phyloP scores from a whole-genome alignment of 2,113 vertebrate species.

The Rhynchopsitta pachyrhyncha region DNA sequence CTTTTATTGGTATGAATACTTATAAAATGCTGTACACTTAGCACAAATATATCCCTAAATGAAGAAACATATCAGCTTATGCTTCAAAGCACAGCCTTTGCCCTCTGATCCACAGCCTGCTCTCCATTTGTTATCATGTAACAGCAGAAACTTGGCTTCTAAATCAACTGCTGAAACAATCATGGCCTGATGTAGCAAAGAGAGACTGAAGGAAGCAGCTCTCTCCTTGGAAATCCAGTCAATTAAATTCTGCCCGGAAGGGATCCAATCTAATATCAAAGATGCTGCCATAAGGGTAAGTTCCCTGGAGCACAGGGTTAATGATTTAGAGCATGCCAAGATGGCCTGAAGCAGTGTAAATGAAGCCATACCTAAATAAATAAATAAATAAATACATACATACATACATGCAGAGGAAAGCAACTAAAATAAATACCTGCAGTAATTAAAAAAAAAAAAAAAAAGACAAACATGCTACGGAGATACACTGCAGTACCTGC shows the following conservation, averaged over 20 bases:
- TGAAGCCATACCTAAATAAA: slow-evolving; percentile 3
- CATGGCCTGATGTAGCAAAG: slow-evolving; percentile 28
- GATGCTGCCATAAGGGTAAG: slow-evolving; percentile 61
- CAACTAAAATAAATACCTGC: slow-evolving; percentile 35
- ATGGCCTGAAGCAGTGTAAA: slow-evolving; percentile 63
- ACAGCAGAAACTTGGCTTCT: slow-evolving; percentile 30
- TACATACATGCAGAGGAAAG: background rate
- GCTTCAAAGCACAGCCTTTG: background rate
- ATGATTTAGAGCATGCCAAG: slow-evolving; percentile 71
- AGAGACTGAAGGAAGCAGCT: slow-evolving; percentile 24
- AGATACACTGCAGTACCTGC: background rate
- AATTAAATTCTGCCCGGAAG: slow-evolving; percentile 79
- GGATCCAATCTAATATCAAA: slow-evolving; percentile 78
- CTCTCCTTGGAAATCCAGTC: slow-evolving; percentile 65
- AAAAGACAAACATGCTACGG: background rate
- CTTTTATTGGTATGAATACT: background rate
- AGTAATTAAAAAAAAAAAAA: background rate
- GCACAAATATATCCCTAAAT: background rate
- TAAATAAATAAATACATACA: background rate
- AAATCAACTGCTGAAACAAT: slow-evolving; percentile 61
- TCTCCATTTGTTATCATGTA: background rate
- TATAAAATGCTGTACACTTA: background rate
- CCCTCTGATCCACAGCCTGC: background rate
- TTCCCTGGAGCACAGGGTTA: slow-evolving; percentile 76
- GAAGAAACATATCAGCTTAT: background rate